Evolutionary conservation across 1,140 invertebrate species (phyloP).

Genomic region (Samia ricini): DNA sequence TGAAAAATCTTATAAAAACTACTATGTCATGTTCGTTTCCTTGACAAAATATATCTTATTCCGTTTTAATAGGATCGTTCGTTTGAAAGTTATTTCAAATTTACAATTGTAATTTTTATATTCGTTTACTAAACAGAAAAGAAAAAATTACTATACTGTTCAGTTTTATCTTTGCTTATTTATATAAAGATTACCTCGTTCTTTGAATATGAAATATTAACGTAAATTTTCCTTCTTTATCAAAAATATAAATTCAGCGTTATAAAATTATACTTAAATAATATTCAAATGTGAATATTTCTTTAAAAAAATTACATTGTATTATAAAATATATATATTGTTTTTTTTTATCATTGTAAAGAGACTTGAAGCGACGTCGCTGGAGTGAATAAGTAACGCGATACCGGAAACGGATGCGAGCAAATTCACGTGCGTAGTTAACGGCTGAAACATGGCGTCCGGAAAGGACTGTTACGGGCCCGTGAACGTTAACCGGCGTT

Average conservation of each 20-base stretch:
- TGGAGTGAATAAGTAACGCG: conserved; percentile 24
- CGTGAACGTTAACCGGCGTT: conserved; percentile 23
- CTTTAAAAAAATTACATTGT: neutral
- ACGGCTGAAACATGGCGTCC: conserved; percentile 41
- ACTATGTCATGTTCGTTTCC: too few relatives aligned
- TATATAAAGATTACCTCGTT: too few relatives aligned
- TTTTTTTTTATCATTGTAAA: neutral
- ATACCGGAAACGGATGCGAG: conserved; percentile 36
- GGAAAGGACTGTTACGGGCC: conserved; percentile 40
- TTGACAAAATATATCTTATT: too few relatives aligned
- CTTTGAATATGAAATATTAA: too few relatives aligned
- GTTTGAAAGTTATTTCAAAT: too few relatives aligned
- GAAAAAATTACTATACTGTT: too few relatives aligned
- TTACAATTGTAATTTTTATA: too few relatives aligned
- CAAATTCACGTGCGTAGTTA: conserved; percentile 43
- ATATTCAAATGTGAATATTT: neutral
- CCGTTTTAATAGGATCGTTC: too few relatives aligned
- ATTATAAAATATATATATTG: neutral
- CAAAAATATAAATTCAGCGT: neutral
- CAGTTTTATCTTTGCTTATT: too few relatives aligned
- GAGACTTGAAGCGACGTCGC: conserved; percentile 4
- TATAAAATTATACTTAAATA: neutral
- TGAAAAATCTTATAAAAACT: too few relatives aligned
- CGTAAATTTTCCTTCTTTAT: neutral
- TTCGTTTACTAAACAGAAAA: too few relatives aligned